These are phyloP conservation scores for Otus sunia DNA, from an alignment of 2,113 vertebrate genomes.

Conservation along the genomic window DNA sequence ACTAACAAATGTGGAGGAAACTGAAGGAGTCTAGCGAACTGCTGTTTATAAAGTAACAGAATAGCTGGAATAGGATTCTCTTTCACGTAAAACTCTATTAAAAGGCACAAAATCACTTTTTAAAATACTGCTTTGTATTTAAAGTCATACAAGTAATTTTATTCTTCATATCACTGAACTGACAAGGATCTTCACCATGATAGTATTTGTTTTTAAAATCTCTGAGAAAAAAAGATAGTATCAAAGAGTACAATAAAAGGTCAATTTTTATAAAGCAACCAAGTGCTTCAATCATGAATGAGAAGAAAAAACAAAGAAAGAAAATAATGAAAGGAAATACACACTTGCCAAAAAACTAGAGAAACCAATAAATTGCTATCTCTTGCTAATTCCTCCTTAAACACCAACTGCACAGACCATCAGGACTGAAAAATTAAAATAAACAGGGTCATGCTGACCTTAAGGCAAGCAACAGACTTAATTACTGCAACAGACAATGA, in stretches of 20 bases:
- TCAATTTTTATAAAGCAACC: not conserved
- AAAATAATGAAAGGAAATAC: not conserved
- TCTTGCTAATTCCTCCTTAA: not conserved
- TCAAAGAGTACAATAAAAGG: not conserved
- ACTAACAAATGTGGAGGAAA: not conserved
- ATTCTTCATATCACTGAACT: not conserved
- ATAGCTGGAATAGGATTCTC: not conserved
- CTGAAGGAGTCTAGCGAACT: not conserved
- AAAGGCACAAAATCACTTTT: not conserved
- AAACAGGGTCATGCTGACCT: conserved; percentile 57
- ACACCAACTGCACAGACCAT: not conserved
- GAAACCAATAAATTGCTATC: not conserved
- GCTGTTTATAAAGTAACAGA: not conserved
- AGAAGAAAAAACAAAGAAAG: not conserved
- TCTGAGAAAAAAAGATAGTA: not conserved
- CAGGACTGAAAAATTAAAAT: not conserved
- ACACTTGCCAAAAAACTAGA: not conserved
- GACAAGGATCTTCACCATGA: not conserved
- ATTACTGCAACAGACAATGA: conserved; percentile 28
- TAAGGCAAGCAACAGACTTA: conserved; percentile 31
- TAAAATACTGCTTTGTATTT: not conserved
- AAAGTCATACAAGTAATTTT: not conserved
- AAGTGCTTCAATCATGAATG: not conserved
- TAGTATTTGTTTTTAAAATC: not conserved
- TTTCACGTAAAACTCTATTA: not conserved